phyloP scores from a whole-genome alignment of 2,113 vertebrate genomes.

The Phocoena phocoena region DNA sequence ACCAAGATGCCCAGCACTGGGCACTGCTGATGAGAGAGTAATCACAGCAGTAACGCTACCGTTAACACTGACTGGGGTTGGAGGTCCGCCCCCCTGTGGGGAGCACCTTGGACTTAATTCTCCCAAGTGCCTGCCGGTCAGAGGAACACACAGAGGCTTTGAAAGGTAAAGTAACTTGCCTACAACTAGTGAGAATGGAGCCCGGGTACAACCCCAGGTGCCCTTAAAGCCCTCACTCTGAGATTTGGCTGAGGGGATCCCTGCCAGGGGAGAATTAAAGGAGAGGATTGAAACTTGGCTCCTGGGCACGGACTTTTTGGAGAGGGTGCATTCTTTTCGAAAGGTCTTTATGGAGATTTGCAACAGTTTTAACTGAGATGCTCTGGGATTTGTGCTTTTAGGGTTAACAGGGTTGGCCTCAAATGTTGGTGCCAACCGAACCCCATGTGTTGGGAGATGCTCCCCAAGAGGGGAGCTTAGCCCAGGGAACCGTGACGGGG shows the following conservation, averaged over 20 bases:
- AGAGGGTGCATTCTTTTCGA: not conserved
- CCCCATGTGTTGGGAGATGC: not conserved
- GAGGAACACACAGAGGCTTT: no score
- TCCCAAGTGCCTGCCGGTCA: not conserved
- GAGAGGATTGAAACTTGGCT: accelerated
- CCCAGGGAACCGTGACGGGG: accelerated
- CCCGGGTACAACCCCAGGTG: accelerated
- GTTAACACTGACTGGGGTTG: accelerated
- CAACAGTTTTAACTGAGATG: not conserved
- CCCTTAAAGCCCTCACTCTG: accelerated
- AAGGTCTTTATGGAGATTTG: not conserved
- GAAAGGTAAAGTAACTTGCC: not conserved
- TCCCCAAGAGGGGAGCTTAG: not conserved
- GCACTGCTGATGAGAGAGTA: no score
- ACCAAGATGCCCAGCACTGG: not conserved
- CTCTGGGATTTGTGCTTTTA: not conserved
- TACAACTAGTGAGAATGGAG: not conserved
- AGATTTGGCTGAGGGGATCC: accelerated
- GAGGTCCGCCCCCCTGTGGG: accelerated
- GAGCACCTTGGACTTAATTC: not conserved
- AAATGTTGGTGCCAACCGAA: accelerated
- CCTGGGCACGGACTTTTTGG: not conserved
- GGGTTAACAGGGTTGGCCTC: not conserved
- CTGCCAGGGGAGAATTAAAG: no score
- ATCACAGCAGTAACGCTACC: accelerated